These are phyloP conservation scores for Aphidoletes aphidimyza DNA, from an alignment of 2,888 invertebrate species.

Conservation along the genomic window DNA sequence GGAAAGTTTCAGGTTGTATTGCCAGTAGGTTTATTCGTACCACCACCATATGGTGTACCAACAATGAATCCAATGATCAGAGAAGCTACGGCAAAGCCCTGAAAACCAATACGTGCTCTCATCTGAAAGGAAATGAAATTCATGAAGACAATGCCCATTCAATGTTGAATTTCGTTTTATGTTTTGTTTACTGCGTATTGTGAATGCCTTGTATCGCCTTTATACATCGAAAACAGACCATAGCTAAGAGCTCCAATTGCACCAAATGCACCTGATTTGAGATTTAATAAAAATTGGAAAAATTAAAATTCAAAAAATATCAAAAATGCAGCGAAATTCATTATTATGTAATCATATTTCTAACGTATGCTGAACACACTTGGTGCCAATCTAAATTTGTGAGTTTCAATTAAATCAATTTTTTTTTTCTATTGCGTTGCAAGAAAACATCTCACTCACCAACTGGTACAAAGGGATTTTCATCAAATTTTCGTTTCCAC, in stretches of 20 bases:
- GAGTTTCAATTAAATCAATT: no score
- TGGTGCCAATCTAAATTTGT: no score
- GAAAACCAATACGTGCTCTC: slow-evolving; percentile 28
- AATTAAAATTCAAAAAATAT: neutral
- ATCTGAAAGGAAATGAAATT: neutral
- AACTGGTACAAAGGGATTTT: slow-evolving; percentile 39
- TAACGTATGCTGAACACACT: no score
- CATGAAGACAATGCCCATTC: no score
- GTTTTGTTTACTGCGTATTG: neutral
- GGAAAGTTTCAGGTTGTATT: no score
- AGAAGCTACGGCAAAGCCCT: neutral
- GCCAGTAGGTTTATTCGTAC: no score
- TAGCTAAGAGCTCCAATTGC: neutral
- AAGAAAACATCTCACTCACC: slow-evolving; percentile 8
- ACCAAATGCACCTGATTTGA: slow-evolving; percentile 50
- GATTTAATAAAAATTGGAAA: neutral
- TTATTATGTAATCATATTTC: neutral
- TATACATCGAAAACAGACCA: neutral
- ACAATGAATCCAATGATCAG: neutral
- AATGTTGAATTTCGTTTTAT: neutral
- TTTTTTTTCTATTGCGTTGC: neutral
- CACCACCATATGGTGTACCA: no score
- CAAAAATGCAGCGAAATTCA: neutral
- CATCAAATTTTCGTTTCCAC: neutral
- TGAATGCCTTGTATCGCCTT: neutral